A percentile compares a stretch with the other conserved stretches of the same genome.
These are phyloP conservation scores for Smithornis capensis DNA, from an alignment of 2,113 vertebrate genomes.

Conservation along the genomic window DNA sequence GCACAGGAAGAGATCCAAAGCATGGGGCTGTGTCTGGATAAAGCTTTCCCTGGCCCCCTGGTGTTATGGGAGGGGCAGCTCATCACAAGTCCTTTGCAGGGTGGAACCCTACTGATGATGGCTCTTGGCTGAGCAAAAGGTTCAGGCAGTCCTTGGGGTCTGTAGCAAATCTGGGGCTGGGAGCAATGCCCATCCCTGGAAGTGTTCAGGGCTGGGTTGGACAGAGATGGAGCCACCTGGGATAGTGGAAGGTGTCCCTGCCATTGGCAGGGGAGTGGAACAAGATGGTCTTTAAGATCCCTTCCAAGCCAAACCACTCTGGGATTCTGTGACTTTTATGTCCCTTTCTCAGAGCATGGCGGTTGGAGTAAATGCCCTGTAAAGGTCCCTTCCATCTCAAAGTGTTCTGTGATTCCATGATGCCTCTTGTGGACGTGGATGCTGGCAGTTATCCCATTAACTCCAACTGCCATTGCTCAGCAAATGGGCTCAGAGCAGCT, in stretches of 20 bases:
- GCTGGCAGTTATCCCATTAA: not conserved
- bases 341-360: not conserved
- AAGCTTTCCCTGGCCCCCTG: not conserved
- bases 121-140: not conserved
- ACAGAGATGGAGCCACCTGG: not conserved
- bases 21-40: not conserved
- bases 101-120: not conserved
- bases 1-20: not conserved
- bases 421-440: fast-evolving
- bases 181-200: not conserved
- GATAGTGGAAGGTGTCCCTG: not conserved
- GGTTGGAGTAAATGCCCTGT: not conserved
- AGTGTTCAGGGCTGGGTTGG: not conserved
- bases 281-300: not conserved
- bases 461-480: not conserved
- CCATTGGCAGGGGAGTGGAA: not conserved
- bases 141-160: too few species aligned
- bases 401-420: not conserved
- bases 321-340: not conserved
- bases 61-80: not conserved
- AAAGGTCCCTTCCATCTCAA: not conserved
- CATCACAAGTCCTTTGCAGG: not conserved
- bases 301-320: not conserved
- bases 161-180: not conserved
- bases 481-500: not conserved